Evolutionary conservation across 2,888 invertebrate species (phyloP), one percentile per base, ranked within the genome.

Genomic region (Ectemnius lituratus): DNA sequence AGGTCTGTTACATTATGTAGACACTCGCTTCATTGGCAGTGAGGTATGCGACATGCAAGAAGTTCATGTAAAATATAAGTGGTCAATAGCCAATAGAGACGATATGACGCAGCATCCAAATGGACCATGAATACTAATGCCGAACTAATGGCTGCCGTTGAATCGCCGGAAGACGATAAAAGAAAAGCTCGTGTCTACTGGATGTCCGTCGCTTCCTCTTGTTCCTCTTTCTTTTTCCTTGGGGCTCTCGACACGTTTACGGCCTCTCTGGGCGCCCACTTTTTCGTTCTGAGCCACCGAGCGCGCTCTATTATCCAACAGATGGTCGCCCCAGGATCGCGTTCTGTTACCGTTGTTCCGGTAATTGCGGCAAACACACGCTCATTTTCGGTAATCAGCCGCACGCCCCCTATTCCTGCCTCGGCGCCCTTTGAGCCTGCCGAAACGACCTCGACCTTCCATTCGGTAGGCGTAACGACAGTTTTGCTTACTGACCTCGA

Each of bases 311-410:
- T 88, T 85, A 86, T 88, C 86, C 85, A 88, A 90, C 90, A 90
- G 89, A 90, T 90, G 90, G 89, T 86, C 86, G 80, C 79, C 83
- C 83, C 78, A 81, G 76, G 77, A 76, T 74, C 81, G 76, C 78
- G 88, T 87, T 88, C 89, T 88, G 85, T 87, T 87, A 89, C 87
- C 88, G 88, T 88, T 89, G 86, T 88, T 87, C 86, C 85, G 84
- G 87, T 89, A 90, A 90, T 89, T 89, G 87, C 85, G 86, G 85
- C 88, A 86, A 88, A 89, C 89, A 86, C 86, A 84, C 79, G 82
- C 76, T 86, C 85, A 87, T 87, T 88, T 88, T 88, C 74, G 85
- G 85, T 87, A 88, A 88, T 88, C 86, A 87, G 78, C 80, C 65
- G 78, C 73, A 81, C 82, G 79, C 78, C 84, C 82, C 70, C 76